Evolutionary conservation across 2,113 vertebrate species (phyloP).

Genomic region (Melanocharis versteri): DNA sequence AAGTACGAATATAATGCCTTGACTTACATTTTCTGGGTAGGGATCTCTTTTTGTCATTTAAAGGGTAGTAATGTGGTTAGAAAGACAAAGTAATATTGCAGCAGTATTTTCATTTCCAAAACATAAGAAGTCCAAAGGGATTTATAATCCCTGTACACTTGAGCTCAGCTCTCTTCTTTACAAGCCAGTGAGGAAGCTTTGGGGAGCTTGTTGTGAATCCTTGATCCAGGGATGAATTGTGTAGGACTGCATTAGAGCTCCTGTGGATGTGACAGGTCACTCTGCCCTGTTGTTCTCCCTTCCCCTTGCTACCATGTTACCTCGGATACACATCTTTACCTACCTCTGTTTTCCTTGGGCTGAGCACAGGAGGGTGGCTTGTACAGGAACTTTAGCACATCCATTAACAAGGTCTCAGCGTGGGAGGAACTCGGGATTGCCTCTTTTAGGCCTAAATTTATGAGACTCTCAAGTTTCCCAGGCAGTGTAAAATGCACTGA

Average conservation of each 20-base stretch:
- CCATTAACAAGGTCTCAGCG: neutral
- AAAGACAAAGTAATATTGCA: neutral
- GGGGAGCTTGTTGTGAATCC: neutral
- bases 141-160: neutral
- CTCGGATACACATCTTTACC: rapidly evolving
- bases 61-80: neutral
- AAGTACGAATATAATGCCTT: neutral
- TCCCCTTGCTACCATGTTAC: neutral
- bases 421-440: neutral
- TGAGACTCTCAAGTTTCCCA: neutral
- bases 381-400: neutral
- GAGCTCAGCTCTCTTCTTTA: neutral
- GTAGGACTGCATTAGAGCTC: neutral
- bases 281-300: neutral
- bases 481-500: neutral
- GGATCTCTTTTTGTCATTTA: neutral
- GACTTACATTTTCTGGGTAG: neutral
- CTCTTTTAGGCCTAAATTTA: neutral
- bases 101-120: neutral
- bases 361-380: neutral
- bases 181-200: neutral
- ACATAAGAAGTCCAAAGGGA: neutral
- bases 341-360: neutral
- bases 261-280: neutral
- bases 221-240: neutral